phyloP scores from a whole-genome alignment of 2,113 vertebrate genomes.

The Xenopus tropicalis region DNA sequence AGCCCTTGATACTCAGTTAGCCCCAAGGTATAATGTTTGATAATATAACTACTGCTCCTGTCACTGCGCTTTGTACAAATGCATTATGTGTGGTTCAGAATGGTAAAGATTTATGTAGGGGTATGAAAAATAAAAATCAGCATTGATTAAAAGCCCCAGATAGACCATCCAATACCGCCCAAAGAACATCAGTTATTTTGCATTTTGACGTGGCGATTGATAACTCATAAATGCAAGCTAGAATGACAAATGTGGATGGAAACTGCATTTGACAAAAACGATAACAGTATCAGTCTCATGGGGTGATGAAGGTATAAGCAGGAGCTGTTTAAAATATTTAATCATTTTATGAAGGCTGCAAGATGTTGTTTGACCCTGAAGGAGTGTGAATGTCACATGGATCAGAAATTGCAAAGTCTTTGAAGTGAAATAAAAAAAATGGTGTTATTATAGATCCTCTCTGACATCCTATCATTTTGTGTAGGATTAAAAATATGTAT shows the following conservation, averaged over 20 bases:
- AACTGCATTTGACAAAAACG: slow-evolving; percentile 99
- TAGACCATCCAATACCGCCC: slow-evolving; percentile 97
- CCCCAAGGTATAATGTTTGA: slow-evolving; percentile 93
- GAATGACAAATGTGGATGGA: slow-evolving; percentile 98
- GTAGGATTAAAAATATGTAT: slow-evolving; percentile 83
- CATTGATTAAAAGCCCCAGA: slow-evolving; percentile 97
- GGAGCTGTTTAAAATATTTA: slow-evolving; percentile 99
- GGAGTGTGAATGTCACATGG: slow-evolving; percentile 97
- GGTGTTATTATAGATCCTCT: slow-evolving; percentile 79
- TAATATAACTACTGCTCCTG: slow-evolving; percentile 95
- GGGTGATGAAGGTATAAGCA: slow-evolving; percentile 87
- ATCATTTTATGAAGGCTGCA: slow-evolving; percentile 98
- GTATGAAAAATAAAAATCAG: slow-evolving; percentile 89
- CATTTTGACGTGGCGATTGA: slow-evolving; percentile 99
- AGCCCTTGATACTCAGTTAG: slow-evolving; percentile 87
- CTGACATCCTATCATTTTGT: slow-evolving; percentile 82
- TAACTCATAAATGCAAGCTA: slow-evolving; percentile 96
- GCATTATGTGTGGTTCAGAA: slow-evolving; percentile 85
- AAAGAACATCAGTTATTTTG: slow-evolving; percentile 99
- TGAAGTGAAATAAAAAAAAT: slow-evolving; percentile 90
- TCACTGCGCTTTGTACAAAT: slow-evolving; percentile 86
- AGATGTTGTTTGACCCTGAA: slow-evolving; percentile 99
- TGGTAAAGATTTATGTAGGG: slow-evolving; percentile 86
- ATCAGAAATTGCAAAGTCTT: slow-evolving; percentile 95
- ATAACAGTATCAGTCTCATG: slow-evolving; percentile 98